Evolutionary conservation across 2,888 invertebrate genomes (phyloP), one percentile per base, ranked within the genome.

Genomic region (Plebejus anna): DNA sequence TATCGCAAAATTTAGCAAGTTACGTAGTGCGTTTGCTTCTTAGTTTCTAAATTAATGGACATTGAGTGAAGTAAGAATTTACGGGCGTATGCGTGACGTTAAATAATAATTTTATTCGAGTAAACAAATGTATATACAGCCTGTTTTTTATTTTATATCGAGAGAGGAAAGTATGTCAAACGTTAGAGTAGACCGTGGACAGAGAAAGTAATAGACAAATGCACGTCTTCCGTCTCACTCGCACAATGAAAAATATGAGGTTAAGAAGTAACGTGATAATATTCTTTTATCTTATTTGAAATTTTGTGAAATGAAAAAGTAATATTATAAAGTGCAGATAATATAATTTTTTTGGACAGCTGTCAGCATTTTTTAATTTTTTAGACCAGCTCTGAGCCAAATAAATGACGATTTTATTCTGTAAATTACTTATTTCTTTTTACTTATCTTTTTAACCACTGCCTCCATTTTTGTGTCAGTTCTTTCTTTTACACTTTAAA

Each of bases 91-190:
- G 4, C 32, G 66, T 66, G 66, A 66, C 36, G 66, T 66, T 66
- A 66, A 32, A 36, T 66, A 55, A 32, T 66, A 66, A 66, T 66
- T 47, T 28, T 66, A 66, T 66, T 66, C 32, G 66, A 36, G 66
- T 66, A 66, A 66, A 66, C 4, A 66, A 32, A 32, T 66, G 66
- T 66, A 36, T 66, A 66, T 66, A 66, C 66, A 66, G 66, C 16
- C 66, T 66, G 66, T 36, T 66, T 66, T 66, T 66, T 66, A 66
- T 66, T 66, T 66, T 66, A 32, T 66, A 66, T 66, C 66, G 32
- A 36, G 32, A 36, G 36, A 66, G 66, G 32, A 66, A 66, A 66
- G 32, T 66, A 61, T 28, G 61, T 32, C 32, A 66, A 32, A 66
- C 13, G 66, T 66, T 66, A 66, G 66, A 66, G 66, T 66, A 66